Percentiles rank a stretch among this genome's conserved stretches.
Conservation (phyloP, 1,140 invertebrate genomes). For the Platyscapa corneri region DNA sequence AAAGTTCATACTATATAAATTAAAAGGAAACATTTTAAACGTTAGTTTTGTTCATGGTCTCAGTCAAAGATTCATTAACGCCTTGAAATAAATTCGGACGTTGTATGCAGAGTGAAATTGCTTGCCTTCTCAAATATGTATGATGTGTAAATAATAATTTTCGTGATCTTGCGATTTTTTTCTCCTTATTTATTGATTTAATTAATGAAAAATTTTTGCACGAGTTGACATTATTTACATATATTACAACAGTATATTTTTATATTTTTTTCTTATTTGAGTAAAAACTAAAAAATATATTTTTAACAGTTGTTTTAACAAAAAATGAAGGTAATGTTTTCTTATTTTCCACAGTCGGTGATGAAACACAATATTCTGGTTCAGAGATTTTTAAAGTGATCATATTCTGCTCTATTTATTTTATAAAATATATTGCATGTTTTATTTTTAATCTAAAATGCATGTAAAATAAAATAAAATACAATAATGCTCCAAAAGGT, state of each 20-base stretch:
- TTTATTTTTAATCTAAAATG: slow-evolving; percentile 12
- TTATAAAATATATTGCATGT: slow-evolving; percentile 24
- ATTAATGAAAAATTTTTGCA: slow-evolving; percentile 23
- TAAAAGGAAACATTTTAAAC: slow-evolving; percentile 32
- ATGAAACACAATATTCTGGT: slow-evolving; percentile 23
- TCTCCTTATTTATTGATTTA: slow-evolving; percentile 19
- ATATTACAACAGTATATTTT: slow-evolving; percentile 21
- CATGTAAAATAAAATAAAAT: slow-evolving; percentile 8
- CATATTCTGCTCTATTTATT: slow-evolving; percentile 33
- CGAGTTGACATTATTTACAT: slow-evolving; percentile 34
- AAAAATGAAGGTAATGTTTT: slow-evolving; percentile 1
- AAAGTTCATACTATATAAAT: not conserved
- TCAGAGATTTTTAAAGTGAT: slow-evolving; percentile 27
- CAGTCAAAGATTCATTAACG: slow-evolving; percentile 32
- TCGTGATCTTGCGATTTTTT: not conserved
- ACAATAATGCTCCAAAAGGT: not conserved
- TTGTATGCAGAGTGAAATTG: slow-evolving; percentile 60
- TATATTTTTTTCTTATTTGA: slow-evolving; percentile 12
- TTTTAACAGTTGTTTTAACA: slow-evolving; percentile 27
- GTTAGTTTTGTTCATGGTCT: slow-evolving; percentile 38
- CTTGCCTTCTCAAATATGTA: slow-evolving; percentile 45
- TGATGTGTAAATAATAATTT: slow-evolving; percentile 48
- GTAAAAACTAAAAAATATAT: slow-evolving; percentile 36
- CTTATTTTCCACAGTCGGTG: not conserved
- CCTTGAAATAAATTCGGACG: slow-evolving; percentile 13